Evolutionary conservation across 2,113 vertebrate species (phyloP).

Genomic region (Oncorhynchus gorbuscha): DNA sequence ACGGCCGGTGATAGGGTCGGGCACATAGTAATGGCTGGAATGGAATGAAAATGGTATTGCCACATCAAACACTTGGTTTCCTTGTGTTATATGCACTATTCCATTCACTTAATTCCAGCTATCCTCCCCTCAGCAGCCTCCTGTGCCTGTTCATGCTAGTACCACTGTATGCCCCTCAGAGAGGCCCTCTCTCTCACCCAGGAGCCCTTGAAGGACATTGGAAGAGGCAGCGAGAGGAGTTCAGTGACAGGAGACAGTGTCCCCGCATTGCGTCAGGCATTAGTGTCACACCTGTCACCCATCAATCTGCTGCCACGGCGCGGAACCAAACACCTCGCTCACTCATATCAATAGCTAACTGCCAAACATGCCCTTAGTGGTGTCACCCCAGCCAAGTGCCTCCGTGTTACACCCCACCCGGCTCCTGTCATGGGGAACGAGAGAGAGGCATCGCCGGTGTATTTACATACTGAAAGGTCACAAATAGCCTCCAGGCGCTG

Average conservation of each 20-base stretch:
- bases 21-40: too few relatives aligned
- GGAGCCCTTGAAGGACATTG: too few relatives aligned
- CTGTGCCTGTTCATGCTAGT: neutral
- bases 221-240: conserved; percentile 10
- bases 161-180: too few relatives aligned
- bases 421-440: conserved; percentile 63
- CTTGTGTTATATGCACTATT: too few relatives aligned
- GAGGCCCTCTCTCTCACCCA: too few relatives aligned
- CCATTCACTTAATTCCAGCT: too few relatives aligned
- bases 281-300: conserved; percentile 77
- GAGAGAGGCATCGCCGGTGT: conserved; percentile 62
- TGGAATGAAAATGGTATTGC: too few relatives aligned
- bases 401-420: conserved; percentile 49
- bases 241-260: conserved; percentile 74
- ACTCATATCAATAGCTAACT: conserved; percentile 57
- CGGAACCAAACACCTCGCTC: conserved; percentile 54
- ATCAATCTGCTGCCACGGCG: conserved; percentile 64
- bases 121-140: too few relatives aligned
- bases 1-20: conserved; percentile 12
- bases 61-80: too few relatives aligned
- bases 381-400: conserved; percentile 64
- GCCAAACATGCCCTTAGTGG: conserved; percentile 72
- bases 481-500: conserved; percentile 78
- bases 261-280: conserved; percentile 58
- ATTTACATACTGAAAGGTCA: conserved; percentile 83